Conservation (phyloP, 2,888 invertebrate species). For the Chaitophorus viminalis region DNA sequence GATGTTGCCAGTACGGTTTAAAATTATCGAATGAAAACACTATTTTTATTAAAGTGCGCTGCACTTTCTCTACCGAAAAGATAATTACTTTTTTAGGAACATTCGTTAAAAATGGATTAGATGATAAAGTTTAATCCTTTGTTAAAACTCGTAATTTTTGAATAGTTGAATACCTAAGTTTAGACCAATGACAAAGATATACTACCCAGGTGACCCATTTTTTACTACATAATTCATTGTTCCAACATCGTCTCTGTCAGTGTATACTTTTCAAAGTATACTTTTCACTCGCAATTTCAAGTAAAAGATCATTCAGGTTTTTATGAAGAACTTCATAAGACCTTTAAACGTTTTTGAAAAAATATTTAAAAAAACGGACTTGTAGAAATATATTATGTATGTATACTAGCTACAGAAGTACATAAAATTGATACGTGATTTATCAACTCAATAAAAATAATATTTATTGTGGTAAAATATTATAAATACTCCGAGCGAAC, state of each 20-base stretch:
- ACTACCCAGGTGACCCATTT: not conserved
- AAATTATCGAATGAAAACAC: not conserved
- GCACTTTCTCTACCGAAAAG: not conserved
- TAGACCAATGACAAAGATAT: not conserved
- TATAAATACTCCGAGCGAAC: too few species aligned
- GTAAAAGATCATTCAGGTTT: not conserved
- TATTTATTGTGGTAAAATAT: too few species aligned
- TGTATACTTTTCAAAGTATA: not conserved
- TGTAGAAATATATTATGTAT: too few species aligned
- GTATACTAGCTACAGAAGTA: too few species aligned
- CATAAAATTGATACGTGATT: too few species aligned
- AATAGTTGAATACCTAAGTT: not conserved
- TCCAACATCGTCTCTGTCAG: not conserved
- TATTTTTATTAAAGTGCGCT: not conserved
- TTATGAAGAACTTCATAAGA: not conserved
- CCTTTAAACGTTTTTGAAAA: not conserved
- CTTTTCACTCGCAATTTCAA: not conserved
- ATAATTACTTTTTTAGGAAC: not conserved
- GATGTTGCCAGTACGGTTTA: not conserved
- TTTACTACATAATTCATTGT: conserved; percentile 6
- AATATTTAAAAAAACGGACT: too few species aligned
- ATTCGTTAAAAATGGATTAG: not conserved
- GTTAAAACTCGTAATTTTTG: not conserved
- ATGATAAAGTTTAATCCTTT: conserved; percentile 12
- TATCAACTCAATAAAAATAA: too few species aligned